Evolutionary conservation across 1,140 invertebrate species (phyloP).

Genomic region (Drosophila pectinifera): DNA sequence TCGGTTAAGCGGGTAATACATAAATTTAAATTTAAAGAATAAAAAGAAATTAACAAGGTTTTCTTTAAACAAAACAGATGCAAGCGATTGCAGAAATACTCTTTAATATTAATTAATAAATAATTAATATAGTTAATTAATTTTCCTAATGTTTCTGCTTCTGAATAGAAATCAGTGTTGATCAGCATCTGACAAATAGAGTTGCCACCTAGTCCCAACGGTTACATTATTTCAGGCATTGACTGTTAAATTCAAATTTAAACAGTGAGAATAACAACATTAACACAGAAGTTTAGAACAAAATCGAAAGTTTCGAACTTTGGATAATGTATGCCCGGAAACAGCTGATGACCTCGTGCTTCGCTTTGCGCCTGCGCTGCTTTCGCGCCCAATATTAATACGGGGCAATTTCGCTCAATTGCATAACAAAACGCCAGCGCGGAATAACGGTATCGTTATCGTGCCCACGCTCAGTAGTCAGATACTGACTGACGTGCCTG

Average conservation of each 20-base stretch:
- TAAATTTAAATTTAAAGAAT: background rate
- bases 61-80: no score
- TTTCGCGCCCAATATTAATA: slow-evolving; percentile 69
- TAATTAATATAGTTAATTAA: no score
- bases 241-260: background rate
- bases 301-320: no score
- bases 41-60: no score
- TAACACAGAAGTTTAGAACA: background rate
- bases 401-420: slow-evolving; percentile 68
- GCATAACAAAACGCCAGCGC: slow-evolving; percentile 64
- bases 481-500: slow-evolving; percentile 76
- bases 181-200: background rate
- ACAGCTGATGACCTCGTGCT: slow-evolving; percentile 40
- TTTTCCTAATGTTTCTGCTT: no score
- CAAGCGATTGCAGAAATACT: no score
- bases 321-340: background rate
- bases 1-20: no score
- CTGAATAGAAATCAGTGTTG: background rate
- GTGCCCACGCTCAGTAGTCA: slow-evolving; percentile 73
- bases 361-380: slow-evolving; percentile 49
- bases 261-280: background rate
- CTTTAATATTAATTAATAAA: no score
- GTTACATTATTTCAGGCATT: background rate
- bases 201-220: slow-evolving; percentile 5
- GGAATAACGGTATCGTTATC: slow-evolving; percentile 77